phyloP scores from a whole-genome alignment of 2,797 vertebrate species.

The Synaphobranchus kaupii region DNA sequence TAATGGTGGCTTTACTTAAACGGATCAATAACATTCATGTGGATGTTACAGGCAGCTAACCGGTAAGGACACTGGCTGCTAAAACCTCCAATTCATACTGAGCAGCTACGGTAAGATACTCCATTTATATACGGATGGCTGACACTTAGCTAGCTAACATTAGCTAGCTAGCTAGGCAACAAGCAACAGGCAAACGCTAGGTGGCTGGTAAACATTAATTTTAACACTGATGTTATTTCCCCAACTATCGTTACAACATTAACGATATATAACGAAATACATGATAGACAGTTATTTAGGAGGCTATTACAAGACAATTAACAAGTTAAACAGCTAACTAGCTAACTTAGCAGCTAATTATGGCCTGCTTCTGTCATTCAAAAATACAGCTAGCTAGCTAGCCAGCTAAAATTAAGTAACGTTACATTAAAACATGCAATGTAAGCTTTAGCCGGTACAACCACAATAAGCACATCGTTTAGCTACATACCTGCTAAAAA shows the following conservation, averaged over 20 bases:
- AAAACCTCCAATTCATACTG: conserved; percentile 23
- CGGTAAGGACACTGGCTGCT: conserved; percentile 45
- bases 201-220: not conserved
- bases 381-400: conserved; percentile 27
- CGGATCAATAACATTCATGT: conserved; percentile 64
- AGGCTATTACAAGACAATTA: too few relatives aligned
- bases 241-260: not conserved
- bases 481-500: conserved; percentile 9
- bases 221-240: not conserved
- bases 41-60: conserved; percentile 51
- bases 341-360: not conserved
- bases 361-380: conserved; percentile 8
- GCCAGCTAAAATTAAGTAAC: not conserved
- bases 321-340: not conserved
- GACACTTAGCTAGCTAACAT: not conserved
- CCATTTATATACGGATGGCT: not conserved
- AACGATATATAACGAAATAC: not conserved
- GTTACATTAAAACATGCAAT: not conserved
- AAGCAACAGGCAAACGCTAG: conserved; percentile 4
- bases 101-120: conserved; percentile 26
- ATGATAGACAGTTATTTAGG: conserved; percentile 8
- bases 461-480: not conserved
- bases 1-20: conserved; percentile 68
- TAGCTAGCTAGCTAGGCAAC: not conserved
- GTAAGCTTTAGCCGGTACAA: not conserved